phyloP scores from a whole-genome alignment of 1,140 invertebrate genomes.

The Diabrotica virgifera region DNA sequence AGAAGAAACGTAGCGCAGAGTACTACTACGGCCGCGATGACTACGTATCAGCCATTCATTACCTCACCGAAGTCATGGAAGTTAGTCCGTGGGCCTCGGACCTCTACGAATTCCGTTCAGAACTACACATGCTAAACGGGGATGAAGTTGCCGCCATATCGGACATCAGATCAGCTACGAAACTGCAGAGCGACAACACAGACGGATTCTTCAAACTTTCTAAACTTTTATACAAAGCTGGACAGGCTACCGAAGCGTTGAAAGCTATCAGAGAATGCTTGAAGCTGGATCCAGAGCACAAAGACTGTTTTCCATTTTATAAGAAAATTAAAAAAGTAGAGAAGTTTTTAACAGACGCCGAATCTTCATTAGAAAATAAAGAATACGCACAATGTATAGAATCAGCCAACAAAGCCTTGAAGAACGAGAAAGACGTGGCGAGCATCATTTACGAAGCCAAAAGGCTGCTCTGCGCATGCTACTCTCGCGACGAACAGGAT shows the following conservation, averaged over 20 bases:
- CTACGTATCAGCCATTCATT: conserved; percentile 65
- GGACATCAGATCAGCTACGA: conserved; percentile 90
- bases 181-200: conserved; percentile 88
- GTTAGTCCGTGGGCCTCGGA: conserved; percentile 85
- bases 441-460: conserved; percentile 74
- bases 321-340: conserved; percentile 97
- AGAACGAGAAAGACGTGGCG: conserved; percentile 65
- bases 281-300: conserved; percentile 97
- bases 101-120: conserved; percentile 80
- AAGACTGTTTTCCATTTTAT: conserved; percentile 93
- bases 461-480: conserved; percentile 72
- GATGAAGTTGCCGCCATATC: conserved; percentile 85
- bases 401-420: conserved; percentile 60
- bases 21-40: conserved; percentile 65
- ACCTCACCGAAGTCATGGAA: conserved; percentile 76
- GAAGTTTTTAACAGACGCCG: conserved; percentile 76
- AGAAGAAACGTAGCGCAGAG: conserved; percentile 67
- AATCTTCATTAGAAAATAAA: conserved; percentile 64
- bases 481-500: conserved; percentile 66
- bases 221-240: conserved; percentile 81
- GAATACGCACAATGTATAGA: conserved; percentile 75
- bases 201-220: conserved; percentile 83
- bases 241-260: conserved; percentile 87
- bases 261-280: conserved; percentile 95
- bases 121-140: conserved; percentile 75